Conservation (phyloP, 2,113 vertebrate genomes). For the Balaeniceps rex region DNA sequence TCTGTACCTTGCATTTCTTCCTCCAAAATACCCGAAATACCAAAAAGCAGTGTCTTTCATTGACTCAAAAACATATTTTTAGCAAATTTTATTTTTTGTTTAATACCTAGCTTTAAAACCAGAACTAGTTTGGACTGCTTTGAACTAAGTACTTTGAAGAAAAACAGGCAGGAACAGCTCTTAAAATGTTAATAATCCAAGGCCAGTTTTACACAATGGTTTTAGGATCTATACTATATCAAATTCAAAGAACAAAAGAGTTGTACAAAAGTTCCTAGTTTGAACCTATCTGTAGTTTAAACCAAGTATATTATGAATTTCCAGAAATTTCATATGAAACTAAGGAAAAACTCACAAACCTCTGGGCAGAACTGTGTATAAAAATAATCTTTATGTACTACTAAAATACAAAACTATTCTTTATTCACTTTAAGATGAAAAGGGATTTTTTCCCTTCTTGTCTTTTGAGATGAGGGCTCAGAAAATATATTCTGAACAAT, state of each 20-base stretch:
- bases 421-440: background rate
- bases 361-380: background rate
- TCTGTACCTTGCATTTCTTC: background rate
- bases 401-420: background rate
- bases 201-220: background rate
- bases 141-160: background rate
- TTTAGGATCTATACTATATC: background rate
- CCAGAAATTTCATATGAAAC: background rate
- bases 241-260: background rate
- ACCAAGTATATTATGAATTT: background rate
- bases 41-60: background rate
- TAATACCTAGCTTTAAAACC: background rate
- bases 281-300: background rate
- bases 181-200: background rate
- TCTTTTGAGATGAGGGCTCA: background rate
- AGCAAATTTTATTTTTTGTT: background rate
- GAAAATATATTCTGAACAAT: background rate
- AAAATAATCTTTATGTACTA: background rate
- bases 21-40: background rate
- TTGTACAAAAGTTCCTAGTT: background rate
- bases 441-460: background rate
- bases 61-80: background rate
- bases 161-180: background rate
- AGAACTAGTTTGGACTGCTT: background rate
- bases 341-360: background rate